Base-by-base conservation (phyloP, 2,113 vertebrate genomes). In the Malurus melanocephalus region DNA sequence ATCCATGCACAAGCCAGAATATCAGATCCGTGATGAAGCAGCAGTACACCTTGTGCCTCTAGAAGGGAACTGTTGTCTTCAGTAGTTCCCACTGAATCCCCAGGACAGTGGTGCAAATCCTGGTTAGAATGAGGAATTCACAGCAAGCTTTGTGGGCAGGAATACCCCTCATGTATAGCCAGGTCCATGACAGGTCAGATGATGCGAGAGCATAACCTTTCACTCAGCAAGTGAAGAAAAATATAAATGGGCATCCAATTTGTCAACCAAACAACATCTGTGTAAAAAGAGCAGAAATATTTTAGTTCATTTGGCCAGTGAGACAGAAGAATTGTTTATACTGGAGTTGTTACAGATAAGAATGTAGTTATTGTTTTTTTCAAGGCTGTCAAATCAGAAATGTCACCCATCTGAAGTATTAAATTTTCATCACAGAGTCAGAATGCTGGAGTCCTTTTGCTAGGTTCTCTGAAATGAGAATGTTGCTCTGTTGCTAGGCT, bases 361-460 rank as follows among this genome's bases (percentile, higher is more conserved):
- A 62, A 7, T 48, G 73, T 30, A 77, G 9, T 6, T 35, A 32
- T 76, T 38, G 8, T 22, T 17, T 48, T 82, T 83, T 85, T 26
- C 38, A 49, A 75, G n/a, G 26, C 67, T 75, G 28, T 85, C 32
- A 57, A 27, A 61, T 80, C 53, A 89, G 61, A 71, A 69, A 80
- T 78, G 32, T 68, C 45, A 65, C 43, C 48, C 65, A 80, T 86
- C 26, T 83, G 76, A 57, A 88, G 21, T 77, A 83, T 65, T 64
- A 78, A 66, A 56, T 89, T 91, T 87, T 83, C 42, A 83, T 91
- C 61, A 64, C 42, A 26, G n/a, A 75, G 19, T 91, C 52, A 45
- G 75, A 74, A 85, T 88, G 45, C 38, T 5, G 1, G 40, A 80
- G 38, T 67, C 28, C 38, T 75, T 92, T 74, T 75, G 26, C 56